Base-by-base conservation (phyloP, 2,113 vertebrate species). In the Dascyllus trimaculatus region DNA sequence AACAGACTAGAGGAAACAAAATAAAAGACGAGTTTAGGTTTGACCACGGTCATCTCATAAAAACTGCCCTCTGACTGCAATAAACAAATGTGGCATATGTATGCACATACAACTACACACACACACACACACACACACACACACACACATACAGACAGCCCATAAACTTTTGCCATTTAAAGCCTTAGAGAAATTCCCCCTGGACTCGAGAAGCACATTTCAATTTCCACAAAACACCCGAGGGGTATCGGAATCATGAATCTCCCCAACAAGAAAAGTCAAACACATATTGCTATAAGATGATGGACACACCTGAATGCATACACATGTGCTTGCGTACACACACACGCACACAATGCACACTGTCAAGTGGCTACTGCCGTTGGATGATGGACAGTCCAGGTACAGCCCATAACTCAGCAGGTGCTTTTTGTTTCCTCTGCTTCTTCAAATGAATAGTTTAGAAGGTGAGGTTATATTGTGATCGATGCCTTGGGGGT, bases 401-500 rank as follows among this genome's bases (percentile, higher is more conserved):
- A 56, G 69, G 51, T 75, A 32, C 25, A 75, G 85, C 78, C 88
- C 85, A 91, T 94, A 93, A 93, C 86, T 94, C 92, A 91, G 78
- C 40, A 76, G 75, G 78, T 86, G 82, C 84, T 90, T 84, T 90
- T 77, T 88, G 77, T 89, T 89, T 81, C 92, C 82, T 73, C 45
- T 73, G 87, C 88, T 87, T 93, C 82, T 81, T 85, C 87, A 92
- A 93, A 93, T 90, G 78, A 93, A 91, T 82, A 91, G 89, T 92
- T 93, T 88, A 90, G 85, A 92, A 84, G 79, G 63, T 89, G 86
- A 85, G 78, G 81, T 81, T 92, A 78, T 89, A 87, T 89, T 75
- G 80, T 91, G 91, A 94, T 88, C 65, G 87, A 94, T 92, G 76
- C 82, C 86, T 89, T 8, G 8, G 49, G 84, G 75, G 84, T 87